Base-by-base conservation (phyloP, 2,113 vertebrate genomes). In the Haplotaxodon microlepis region DNA sequence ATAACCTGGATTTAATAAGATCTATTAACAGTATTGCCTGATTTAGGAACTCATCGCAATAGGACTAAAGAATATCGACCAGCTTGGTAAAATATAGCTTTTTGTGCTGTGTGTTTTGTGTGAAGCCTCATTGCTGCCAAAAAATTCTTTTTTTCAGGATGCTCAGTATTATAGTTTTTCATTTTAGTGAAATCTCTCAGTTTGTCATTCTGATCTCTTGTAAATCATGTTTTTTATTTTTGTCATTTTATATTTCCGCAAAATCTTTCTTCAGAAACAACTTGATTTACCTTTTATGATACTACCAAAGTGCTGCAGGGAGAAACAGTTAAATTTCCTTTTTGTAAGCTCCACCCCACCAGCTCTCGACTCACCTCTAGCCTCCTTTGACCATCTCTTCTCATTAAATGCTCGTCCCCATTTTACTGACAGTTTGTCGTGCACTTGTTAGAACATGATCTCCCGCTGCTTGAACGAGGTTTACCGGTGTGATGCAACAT, bases 401-500 rank as follows among this genome's bases (percentile, higher is more conserved):
- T 93, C 90, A 91, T 94, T 92, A 94, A 81, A 50, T 13, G 82
- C 63, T 82, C n/a, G 38, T 83, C 84, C 84, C 84, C 51, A 24
- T 61, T 88, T 82, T 57, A 31, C 81, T 86, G 56, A 88, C 80
- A 85, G 76, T 85, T 82, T 88, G 79, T 88, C 82, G 53, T 69
- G 78, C 85, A 82, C 45, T 84, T 63, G 80, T 81, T 86, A 87
- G 89, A 87, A 90, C 86, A 40, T 57, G 88, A 82, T 88, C 86
- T 89, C 91, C 88, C 7, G 82, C 91, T 90, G 91, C 82, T 90
- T 84, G 56, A 88, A 61, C 2, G 36, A 89, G 86, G 81, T 89
- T 89, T 86, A 89, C 88, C 81, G 61, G 31, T 91, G 83, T 92
- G 78, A 79, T 36, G 83, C 89, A 90, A 90, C 91, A 89, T 89